Evolutionary conservation across 2,888 invertebrate species (phyloP), one percentile per base, ranked within the genome.

Genomic region (Lissonota sp.): DNA sequence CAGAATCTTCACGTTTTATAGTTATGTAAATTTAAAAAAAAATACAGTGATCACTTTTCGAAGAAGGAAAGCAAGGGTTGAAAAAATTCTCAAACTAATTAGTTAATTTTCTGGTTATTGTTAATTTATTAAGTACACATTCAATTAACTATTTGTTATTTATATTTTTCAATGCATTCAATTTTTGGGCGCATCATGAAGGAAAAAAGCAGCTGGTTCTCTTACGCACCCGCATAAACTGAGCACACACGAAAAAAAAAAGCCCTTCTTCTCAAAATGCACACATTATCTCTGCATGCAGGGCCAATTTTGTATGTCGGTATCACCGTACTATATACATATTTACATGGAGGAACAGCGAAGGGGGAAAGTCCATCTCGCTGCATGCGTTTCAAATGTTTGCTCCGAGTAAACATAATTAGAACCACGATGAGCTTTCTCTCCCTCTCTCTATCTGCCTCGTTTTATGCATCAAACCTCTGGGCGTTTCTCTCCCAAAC

Each of bases 351-450:
- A 57, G 63, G 39, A 75, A 60, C 58, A 60, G 64, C 49, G 62
- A 70, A 26, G 26, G 26, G 26, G 26, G 26, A 26, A 26, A 26
- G 60, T 51, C 73, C 63, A 73, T 49, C 70, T 60, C 57, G 64
- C 72, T 37, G 51, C 16, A 49, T 60, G 77, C 64, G 66, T 70
- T 78, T 78, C 60, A 49, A 81, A 74, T 74, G 78, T 78, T 46
- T 78, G 55, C 74, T 26, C 49, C 60, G 69, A 42, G 81, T 74
- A 81, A 81, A 81, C 81, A 78, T 74, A 81, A 81, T 81, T 81
- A 81, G 81, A 81, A 74, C 78, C 74, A n/a, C 55, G 74, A 70
- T 64, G 75, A 62, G 53, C 51, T 46, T 6, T 53, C 37, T 64
- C 64, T 44, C 57, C 40, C 42, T 26, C 71, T 39, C 40, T 60